A percentile compares a stretch with the other conserved stretches of the same genome.
These are phyloP conservation scores for Pan troglodytes DNA, from an alignment of 2,113 vertebrate species.

Conservation along the genomic window DNA sequence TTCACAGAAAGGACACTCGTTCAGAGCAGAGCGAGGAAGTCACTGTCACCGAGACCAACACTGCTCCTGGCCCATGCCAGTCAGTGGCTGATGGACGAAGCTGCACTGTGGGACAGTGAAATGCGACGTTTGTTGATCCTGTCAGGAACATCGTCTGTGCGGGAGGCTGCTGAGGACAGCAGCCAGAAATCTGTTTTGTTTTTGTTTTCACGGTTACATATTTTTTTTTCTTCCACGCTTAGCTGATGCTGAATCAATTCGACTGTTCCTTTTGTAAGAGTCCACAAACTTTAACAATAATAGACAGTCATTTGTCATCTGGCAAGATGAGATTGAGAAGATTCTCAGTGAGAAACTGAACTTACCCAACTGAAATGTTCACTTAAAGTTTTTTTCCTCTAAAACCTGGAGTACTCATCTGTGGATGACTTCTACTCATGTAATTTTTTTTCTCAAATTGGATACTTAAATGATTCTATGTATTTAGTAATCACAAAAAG, in stretches of 20 bases:
- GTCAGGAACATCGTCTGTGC: background rate
- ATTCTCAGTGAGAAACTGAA: background rate
- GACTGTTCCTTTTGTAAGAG: background rate
- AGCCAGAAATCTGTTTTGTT: slow-evolving; percentile 45
- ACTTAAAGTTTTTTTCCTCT: background rate
- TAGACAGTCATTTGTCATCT: background rate
- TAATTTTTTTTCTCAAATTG: slow-evolving; percentile 36
- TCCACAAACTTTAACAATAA: background rate
- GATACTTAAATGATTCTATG: slow-evolving; percentile 25
- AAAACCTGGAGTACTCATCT: background rate
- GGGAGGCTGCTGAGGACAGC: background rate
- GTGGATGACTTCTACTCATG: background rate
- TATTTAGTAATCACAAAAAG: slow-evolving; percentile 55
- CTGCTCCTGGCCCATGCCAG: rapidly evolving
- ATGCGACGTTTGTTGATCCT: background rate
- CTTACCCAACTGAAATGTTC: background rate
- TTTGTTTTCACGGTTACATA: slow-evolving; percentile 14
- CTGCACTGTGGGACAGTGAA: background rate
- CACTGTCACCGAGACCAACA: background rate
- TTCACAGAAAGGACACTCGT: background rate
- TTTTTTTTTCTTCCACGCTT: background rate
- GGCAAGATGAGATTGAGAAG: background rate
- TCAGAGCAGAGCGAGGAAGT: background rate
- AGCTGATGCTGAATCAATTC: background rate
- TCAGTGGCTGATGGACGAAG: rapidly evolving